Conservation (phyloP, 1,140 invertebrate species). For the Drosophila tani region DNA sequence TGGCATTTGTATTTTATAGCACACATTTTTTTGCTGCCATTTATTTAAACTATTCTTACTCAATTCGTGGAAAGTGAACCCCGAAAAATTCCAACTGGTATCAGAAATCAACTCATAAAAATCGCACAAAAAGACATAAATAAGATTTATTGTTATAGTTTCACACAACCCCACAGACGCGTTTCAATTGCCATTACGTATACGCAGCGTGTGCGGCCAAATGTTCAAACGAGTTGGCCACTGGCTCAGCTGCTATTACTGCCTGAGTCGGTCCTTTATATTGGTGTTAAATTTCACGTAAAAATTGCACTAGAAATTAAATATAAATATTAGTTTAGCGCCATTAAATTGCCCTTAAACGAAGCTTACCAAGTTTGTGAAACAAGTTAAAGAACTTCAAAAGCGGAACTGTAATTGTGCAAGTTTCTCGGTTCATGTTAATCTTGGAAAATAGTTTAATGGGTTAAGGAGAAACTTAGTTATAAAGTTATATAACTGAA, state of each 20-base stretch:
- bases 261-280: conserved; percentile 25
- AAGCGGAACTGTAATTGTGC: neutral
- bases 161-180: conserved; percentile 8
- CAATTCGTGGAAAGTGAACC: conserved; percentile 37
- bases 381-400: neutral
- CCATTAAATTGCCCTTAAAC: conserved; percentile 49
- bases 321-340: conserved; percentile 68
- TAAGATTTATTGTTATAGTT: conserved; percentile 79
- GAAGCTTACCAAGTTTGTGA: conserved; percentile 1
- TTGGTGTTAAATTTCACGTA: conserved; percentile 74
- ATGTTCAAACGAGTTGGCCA: conserved; percentile 31
- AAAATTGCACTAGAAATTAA: conserved; percentile 71
- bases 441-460: conserved; percentile 5
- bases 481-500: neutral
- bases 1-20: conserved; percentile 68
- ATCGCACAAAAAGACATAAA: conserved; percentile 80
- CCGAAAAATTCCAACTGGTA: conserved; percentile 44
- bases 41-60: conserved; percentile 76
- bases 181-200: conserved; percentile 61
- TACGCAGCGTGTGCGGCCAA: conserved; percentile 50
- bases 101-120: conserved; percentile 78
- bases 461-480: neutral
- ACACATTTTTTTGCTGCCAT: conserved; percentile 50
- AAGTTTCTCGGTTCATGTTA: conserved; percentile 6
- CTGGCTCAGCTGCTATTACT: conserved; percentile 22